Evolutionary conservation across 2,888 invertebrate genomes (phyloP).

Genomic region (Leptinotarsa juncta): DNA sequence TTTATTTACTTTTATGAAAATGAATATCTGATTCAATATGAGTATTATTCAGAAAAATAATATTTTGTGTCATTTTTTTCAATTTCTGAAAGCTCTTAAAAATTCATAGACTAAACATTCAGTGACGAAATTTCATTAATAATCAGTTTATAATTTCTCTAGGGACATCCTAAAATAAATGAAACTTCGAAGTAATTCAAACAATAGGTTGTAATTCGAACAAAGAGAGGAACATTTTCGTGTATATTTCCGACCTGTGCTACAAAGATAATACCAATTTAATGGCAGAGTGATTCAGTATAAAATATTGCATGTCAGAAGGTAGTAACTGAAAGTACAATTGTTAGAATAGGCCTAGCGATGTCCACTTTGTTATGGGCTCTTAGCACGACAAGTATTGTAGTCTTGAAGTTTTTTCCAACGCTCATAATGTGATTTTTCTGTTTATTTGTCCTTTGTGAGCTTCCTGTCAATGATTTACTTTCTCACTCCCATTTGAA

Average conservation of each 20-base stretch:
- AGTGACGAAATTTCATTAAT: too few relatives aligned
- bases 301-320: conserved; percentile 52
- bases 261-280: conserved; percentile 52
- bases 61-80: too few relatives aligned
- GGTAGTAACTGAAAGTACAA: conserved; percentile 41
- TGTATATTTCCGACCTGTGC: conserved; percentile 33
- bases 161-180: neutral
- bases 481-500: conserved; percentile 14
- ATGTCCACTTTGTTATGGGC: conserved; percentile 39
- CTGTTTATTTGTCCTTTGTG: conserved; percentile 16
- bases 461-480: conserved; percentile 23
- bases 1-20: too few relatives aligned
- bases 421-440: conserved; percentile 5
- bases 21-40: too few relatives aligned
- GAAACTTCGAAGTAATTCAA: neutral
- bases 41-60: too few relatives aligned
- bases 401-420: conserved; percentile 29
- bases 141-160: too few relatives aligned
- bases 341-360: conserved; percentile 36
- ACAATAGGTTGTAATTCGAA: conserved; percentile 1
- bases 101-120: too few relatives aligned
- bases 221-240: conserved; percentile 28
- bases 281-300: conserved; percentile 54
- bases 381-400: conserved; percentile 34
- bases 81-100: too few relatives aligned